Conservation (phyloP, 2,888 invertebrate genomes). For the Schizotus pectinicornis region DNA sequence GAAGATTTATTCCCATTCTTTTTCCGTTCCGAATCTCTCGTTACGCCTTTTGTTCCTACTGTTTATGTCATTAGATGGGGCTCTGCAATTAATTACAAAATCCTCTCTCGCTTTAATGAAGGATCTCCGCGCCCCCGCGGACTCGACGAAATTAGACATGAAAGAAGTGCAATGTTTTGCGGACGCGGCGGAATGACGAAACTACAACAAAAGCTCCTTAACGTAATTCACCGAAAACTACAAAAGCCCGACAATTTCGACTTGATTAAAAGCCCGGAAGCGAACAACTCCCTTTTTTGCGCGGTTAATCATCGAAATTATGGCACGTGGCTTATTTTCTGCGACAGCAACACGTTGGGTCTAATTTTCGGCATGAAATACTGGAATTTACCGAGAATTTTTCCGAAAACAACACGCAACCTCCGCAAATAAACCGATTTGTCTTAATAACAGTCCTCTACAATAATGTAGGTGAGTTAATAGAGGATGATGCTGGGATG, state of each 20-base stretch:
- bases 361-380: no score
- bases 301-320: no score
- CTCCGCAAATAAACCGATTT: no score
- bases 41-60: slow-evolving; percentile 29
- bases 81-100: slow-evolving; percentile 40
- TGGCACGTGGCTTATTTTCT: no score
- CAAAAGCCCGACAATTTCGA: no score
- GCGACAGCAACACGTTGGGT: no score
- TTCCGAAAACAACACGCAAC: no score
- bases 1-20: slow-evolving; percentile 33
- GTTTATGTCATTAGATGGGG: slow-evolving; percentile 36
- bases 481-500: no score
- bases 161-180: slow-evolving; percentile 24
- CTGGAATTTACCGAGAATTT: no score
- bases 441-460: no score
- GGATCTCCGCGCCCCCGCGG: slow-evolving; percentile 22
- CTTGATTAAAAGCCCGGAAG: not conserved
- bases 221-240: not conserved
- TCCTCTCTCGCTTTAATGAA: slow-evolving; percentile 39
- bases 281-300: not conserved
- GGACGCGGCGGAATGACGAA: slow-evolving; percentile 11
- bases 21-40: slow-evolving; percentile 29
- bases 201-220: slow-evolving; percentile 4
- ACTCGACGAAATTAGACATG: slow-evolving; percentile 23
- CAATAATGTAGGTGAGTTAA: no score